phyloP scores from a whole-genome alignment of 37 sponge, comb jelly and placozoan genomes.

The Theonella swinhoei region DNA sequence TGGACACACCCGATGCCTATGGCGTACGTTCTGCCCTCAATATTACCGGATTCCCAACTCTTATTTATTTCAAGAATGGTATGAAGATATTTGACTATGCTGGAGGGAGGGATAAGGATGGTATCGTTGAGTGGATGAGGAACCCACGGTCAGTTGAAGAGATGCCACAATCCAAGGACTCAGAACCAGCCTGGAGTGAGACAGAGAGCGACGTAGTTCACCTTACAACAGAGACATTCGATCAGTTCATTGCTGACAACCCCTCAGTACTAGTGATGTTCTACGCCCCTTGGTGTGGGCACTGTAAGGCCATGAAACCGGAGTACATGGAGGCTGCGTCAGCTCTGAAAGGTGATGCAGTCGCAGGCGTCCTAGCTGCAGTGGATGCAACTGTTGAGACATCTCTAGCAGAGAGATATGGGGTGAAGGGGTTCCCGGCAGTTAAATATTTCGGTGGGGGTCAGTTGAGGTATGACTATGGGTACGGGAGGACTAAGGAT shows the following conservation, averaged over 20 bases:
- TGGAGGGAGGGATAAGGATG: slow-evolving; percentile 68
- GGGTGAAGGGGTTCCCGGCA: slow-evolving; percentile 81
- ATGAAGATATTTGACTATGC: slow-evolving; percentile 52
- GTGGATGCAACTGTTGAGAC: slow-evolving; percentile 82
- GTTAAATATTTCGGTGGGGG: slow-evolving; percentile 85
- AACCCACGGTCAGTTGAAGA: slow-evolving; percentile 61
- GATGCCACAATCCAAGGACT: slow-evolving; percentile 17
- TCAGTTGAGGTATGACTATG: slow-evolving; percentile 64
- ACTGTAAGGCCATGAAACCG: slow-evolving; percentile 96
- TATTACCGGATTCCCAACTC: slow-evolving; percentile 92
- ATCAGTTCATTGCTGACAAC: slow-evolving; percentile 58
- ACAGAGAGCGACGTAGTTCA: slow-evolving; percentile 82
- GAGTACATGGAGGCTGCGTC: slow-evolving; percentile 75
- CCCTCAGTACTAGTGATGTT: slow-evolving; percentile 95
- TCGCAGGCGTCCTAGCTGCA: slow-evolving; percentile 79
- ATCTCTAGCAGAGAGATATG: slow-evolving; percentile 56
- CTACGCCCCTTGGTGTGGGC: slow-evolving; percentile 96
- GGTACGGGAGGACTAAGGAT: slow-evolving; percentile 54
- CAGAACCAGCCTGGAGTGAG: slow-evolving; percentile 66
- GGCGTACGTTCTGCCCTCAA: slow-evolving; percentile 70
- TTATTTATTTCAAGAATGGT: slow-evolving; percentile 86
- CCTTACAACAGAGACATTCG: slow-evolving; percentile 76
- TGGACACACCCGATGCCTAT: slow-evolving; percentile 70
- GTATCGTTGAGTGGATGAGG: slow-evolving; percentile 79
- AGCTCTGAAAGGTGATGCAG: slow-evolving; percentile 60